Evolutionary conservation across 2,888 invertebrate genomes (phyloP), one percentile per base, ranked within the genome.

Genomic region (Ctena decussata): DNA sequence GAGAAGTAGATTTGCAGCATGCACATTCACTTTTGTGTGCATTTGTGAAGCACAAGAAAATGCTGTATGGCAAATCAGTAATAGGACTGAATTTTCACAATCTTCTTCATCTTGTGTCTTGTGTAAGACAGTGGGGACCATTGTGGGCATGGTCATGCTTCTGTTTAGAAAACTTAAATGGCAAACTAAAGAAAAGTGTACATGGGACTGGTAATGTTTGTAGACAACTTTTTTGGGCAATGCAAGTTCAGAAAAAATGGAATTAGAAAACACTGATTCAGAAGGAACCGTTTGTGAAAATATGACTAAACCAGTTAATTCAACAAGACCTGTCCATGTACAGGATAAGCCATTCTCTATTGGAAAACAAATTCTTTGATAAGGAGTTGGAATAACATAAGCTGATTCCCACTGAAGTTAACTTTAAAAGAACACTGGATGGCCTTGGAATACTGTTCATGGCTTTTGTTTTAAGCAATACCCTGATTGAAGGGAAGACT

Each of bases 161-260:
- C 37, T n/a, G 71, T 12, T 87, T 80, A 41, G 87, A 87, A 65
- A 82, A 82, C 1, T 85, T 80, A 74, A 87, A 87, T 73, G 85
- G 87, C 5, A 78, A 82, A 60, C 80, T 87, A 0, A 79, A 75
- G 41, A 41, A 76, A n/a, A n/a, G n/a, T n/a, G n/a, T 87, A 0
- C 87, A 87, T 77, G 84, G 84, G 0, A 87, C 84, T 18, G 87
- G 85, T 24, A 85, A 85, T 78, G 80, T 87, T 1, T 87, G 87
- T 44, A 71, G 35, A 15, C 71, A 80, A n/a, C 72, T 87, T 0
- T 82, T 84, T 35, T 87, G 87, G 87, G 37, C 53, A 8, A 18
- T 82, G 6, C 85, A 85, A 39, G 82, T 77, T 1, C 70, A 85
- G 69, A 87, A 85, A 57, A 41, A 65, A 44, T 82, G 1, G 32